Evolutionary conservation across 2,797 vertebrate genomes (phyloP), one percentile per base, ranked within the genome.

Genomic region (Danio aesculapii): DNA sequence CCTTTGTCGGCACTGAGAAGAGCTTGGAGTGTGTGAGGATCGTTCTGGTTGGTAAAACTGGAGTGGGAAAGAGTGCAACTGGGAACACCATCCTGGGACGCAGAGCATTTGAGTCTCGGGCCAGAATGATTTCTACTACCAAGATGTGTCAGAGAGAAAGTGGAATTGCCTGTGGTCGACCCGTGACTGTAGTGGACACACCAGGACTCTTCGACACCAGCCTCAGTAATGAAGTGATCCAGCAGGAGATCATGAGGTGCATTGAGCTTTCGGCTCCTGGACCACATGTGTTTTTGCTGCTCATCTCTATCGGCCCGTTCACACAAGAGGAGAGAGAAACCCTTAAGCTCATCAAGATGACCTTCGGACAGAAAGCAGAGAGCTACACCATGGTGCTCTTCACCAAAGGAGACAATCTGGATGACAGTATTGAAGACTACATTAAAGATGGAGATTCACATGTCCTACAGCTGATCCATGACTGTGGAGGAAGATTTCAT

Each of bases 401-500:
- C 61, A 81, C 70, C 30, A 6, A 16, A n/a, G 62, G 46, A 19
- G 74, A 77, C 41, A 41, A 43, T 2, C 75, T 73, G 59, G 53
- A 59, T 6, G n/a, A 6, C 39, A 43, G 13, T 46, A 67, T 77
- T 39, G 61, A 77, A n/a, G 47, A 66, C 14, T 67, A 7, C 44
- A 13, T 75, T 7, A 30, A 58, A 14, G 17, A 10, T 19, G 7
- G 1, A 7, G 72, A 55, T 41, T 6, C 19, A 8, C 13, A 17
- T 0, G 13, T 52, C 10, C 30, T 41, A 10, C 41, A 67, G 6
- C 9, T 61, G 6, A 79, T 79, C 13, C 19, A 58, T 10, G 68
- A 79, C 46, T 73, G 68, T 80, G 69, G 78, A 43, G 58, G 12
- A 47, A 41, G 75, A 77, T 6, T 47, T 68, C 75, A 58, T 1